Base-by-base conservation (phyloP, 2,797 vertebrate species). In the Hapalemur alaotrensis region DNA sequence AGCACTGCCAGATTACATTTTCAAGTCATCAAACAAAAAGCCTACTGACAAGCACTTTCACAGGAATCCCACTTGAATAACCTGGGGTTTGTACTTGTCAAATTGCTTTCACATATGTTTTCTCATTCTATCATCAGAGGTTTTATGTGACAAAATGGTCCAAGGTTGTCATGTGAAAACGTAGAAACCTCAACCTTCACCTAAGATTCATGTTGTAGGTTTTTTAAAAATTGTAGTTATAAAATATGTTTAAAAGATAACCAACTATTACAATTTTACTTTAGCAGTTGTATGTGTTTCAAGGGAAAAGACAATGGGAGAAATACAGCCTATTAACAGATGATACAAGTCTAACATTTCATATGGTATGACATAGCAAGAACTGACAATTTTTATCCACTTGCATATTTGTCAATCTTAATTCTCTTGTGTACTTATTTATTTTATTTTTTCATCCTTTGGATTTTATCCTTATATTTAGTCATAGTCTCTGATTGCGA, bases 21-120 rank as follows among this genome's bases (percentile, higher is more conserved):
- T 95, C 20, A 91, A 73, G 35, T 84, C 32, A 63, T 50, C 28
- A 88, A 84, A 91, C 93, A 89, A 90, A 90, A 85, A 89, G 1
- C n/a, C n/a, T 89, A 72, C 14, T 92, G 35, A 38, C 14, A 57
- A 35, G 32, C 25, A 59, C 70, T 54, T 88, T 92, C 30, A 30
- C 35, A 86, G 54, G 85, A 95, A 89, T 78, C 25, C 22, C 18
- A 81, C 8, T 91, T 81, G 52, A 95, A 38, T 76, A 81, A 81
- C 5, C 18, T 65, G 7, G 43, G 11, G 22, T 78, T 91, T 76
- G 30, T 70, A 23, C 12, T 89, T 91, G 38, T 78, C 52, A 88
- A 95, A 76, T 78, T 65, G 30, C n/a, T 84, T 82, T 81, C 46
- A 88, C 28, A 15, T 89, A 17, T 23, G 11, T 91, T 83, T 95